Conservation (phyloP, 2,888 invertebrate species). For the Athrips mouffetella region DNA sequence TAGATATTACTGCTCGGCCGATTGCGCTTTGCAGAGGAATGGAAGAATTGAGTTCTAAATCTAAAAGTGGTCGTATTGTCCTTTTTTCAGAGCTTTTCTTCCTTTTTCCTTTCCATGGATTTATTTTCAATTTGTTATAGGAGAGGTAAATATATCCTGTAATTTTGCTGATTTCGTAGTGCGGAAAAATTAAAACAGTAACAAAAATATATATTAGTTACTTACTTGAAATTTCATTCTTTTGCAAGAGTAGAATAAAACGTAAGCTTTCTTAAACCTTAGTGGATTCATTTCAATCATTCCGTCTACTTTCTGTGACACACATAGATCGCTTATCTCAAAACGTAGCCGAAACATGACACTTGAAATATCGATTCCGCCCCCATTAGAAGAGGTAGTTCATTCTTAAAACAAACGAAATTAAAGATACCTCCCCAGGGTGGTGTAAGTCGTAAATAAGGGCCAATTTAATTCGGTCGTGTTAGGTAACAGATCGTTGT, state of each 20-base stretch:
- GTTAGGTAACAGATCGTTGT: conserved; percentile 58
- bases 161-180: background rate
- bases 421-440: conserved; percentile 46
- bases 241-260: too few relatives aligned
- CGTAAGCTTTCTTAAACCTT: too few relatives aligned
- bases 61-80: conserved; percentile 47
- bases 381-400: conserved; percentile 28
- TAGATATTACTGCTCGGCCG: conserved; percentile 52
- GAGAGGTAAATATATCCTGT: background rate
- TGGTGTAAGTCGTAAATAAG: conserved; percentile 55
- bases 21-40: conserved; percentile 54
- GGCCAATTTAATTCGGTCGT: conserved; percentile 64
- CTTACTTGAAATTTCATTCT: too few relatives aligned
- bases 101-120: background rate
- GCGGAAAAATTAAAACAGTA: background rate
- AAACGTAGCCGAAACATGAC: background rate
- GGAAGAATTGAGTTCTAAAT: conserved; percentile 51
- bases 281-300: too few relatives aligned
- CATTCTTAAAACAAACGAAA: conserved; percentile 43
- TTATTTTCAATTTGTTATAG: conserved; percentile 14
- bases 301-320: too few relatives aligned
- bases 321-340: background rate
- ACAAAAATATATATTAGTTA: too few relatives aligned
- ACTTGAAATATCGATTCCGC: conserved; percentile 9
- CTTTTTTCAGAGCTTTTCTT: conserved; percentile 34